phyloP scores from a whole-genome alignment of 1,140 invertebrate species.

The Venturia canescens region DNA sequence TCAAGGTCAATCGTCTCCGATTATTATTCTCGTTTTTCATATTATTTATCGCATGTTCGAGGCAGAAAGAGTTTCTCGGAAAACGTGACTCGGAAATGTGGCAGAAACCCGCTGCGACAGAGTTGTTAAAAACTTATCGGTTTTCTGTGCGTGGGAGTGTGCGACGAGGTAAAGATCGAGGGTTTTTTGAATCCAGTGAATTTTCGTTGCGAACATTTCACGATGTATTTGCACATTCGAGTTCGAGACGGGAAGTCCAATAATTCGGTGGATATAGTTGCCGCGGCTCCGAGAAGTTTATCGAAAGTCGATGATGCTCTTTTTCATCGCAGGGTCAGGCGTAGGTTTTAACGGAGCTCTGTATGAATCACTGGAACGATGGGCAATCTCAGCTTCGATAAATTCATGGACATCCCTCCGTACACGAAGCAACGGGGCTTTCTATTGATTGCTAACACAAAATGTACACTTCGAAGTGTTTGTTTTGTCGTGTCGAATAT shows the following conservation, averaged over 20 bases:
- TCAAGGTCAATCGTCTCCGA: no score
- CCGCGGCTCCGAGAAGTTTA: neutral
- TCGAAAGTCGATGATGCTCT: neutral
- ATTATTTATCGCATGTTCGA: no score
- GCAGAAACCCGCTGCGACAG: no score
- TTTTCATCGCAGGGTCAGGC: neutral
- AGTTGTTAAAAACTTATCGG: no score
- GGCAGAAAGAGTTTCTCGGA: no score
- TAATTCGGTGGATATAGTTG: neutral
- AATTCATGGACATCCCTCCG: neutral
- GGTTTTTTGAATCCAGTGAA: neutral
- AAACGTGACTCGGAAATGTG: no score
- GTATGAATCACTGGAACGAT: slow-evolving; percentile 6
- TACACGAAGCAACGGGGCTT: neutral
- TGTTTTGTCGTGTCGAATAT: neutral
- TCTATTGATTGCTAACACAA: neutral
- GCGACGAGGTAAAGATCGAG: neutral
- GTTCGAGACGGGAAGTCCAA: neutral
- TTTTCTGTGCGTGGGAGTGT: no score
- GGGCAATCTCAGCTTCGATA: slow-evolving; percentile 1
- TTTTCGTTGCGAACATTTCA: neutral
- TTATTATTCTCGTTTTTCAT: no score
- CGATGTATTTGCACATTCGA: neutral
- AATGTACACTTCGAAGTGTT: neutral
- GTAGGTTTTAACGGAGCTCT: neutral